Evolutionary conservation across 2,888 invertebrate species (phyloP).

Genomic region (Venusia cambrica): DNA sequence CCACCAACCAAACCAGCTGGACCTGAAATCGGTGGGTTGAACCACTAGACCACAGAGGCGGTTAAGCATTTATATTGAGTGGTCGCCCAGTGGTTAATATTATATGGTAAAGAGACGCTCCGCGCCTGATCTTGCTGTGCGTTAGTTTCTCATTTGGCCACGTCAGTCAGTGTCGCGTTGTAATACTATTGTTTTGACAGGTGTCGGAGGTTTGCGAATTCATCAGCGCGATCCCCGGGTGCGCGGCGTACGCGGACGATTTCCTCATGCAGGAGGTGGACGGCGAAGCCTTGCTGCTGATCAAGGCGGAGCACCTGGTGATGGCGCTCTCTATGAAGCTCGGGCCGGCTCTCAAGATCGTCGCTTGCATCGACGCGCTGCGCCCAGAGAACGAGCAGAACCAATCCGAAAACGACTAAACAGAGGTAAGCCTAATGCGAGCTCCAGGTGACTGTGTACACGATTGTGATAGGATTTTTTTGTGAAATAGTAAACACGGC

Average conservation of each 20-base stretch:
- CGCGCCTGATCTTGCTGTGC: no score
- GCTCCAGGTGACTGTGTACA: no score
- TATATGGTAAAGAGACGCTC: no score
- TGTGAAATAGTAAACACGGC: no score
- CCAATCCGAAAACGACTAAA: slow-evolving; percentile 50
- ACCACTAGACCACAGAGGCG: no score
- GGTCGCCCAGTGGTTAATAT: no score
- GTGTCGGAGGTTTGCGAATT: slow-evolving; percentile 94
- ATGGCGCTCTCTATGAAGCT: slow-evolving; percentile 97
- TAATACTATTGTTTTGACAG: slow-evolving; percentile 66
- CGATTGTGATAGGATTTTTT: no score
- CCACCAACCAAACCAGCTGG: no score
- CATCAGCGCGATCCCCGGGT: slow-evolving; percentile 93
- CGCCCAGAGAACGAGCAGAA: slow-evolving; percentile 81
- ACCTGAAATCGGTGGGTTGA: no score
- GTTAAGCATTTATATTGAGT: no score
- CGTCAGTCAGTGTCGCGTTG: no score
- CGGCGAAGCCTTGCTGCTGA: slow-evolving; percentile 94
- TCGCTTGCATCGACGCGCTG: slow-evolving; percentile 93
- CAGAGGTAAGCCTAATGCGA: slow-evolving; percentile 1
- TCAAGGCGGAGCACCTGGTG: slow-evolving; percentile 96
- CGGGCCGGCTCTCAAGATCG: slow-evolving; percentile 97
- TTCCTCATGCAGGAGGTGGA: slow-evolving; percentile 98
- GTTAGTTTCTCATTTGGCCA: no score
- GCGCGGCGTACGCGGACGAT: slow-evolving; percentile 95